Percentiles rank a stretch among this genome's conserved stretches.
These are phyloP conservation scores for Garra rufa DNA, from an alignment of 2,113 vertebrate genomes.

Conservation along the genomic window DNA sequence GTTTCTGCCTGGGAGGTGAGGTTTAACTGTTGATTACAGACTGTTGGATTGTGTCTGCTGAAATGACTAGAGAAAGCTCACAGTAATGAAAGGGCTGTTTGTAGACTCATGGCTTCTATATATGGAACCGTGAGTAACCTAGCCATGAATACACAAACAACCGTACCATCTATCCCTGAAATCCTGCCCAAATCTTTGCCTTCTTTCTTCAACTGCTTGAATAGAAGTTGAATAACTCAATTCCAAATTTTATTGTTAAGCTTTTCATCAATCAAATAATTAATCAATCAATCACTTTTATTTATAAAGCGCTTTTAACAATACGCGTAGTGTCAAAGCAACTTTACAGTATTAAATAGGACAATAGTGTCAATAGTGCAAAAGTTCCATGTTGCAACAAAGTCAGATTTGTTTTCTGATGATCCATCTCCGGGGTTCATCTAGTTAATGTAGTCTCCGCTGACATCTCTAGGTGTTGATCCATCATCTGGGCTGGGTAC, in stretches of 20 bases:
- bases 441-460: too few species aligned
- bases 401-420: too few species aligned
- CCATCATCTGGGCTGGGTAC: too few species aligned
- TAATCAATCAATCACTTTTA: too few species aligned
- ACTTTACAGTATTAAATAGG: too few species aligned
- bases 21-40: slow-evolving; percentile 79
- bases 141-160: slow-evolving; percentile 67
- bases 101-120: slow-evolving; percentile 74
- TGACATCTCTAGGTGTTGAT: too few species aligned
- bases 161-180: slow-evolving; percentile 12
- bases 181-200: neutral
- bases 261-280: too few species aligned
- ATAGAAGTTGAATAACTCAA: neutral
- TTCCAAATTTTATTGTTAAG: neutral
- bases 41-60: slow-evolving; percentile 66
- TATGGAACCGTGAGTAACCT: slow-evolving; percentile 63
- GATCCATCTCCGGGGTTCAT: too few species aligned
- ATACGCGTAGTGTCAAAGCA: too few species aligned
- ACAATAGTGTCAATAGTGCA: too few species aligned
- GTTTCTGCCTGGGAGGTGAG: slow-evolving; percentile 76
- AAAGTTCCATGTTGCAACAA: too few species aligned
- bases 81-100: slow-evolving; percentile 79
- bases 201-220: neutral
- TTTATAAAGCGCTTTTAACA: too few species aligned
- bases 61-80: slow-evolving; percentile 79